Evolutionary conservation across 2,797 vertebrate species (phyloP).

Genomic region (Dryobates pubescens): DNA sequence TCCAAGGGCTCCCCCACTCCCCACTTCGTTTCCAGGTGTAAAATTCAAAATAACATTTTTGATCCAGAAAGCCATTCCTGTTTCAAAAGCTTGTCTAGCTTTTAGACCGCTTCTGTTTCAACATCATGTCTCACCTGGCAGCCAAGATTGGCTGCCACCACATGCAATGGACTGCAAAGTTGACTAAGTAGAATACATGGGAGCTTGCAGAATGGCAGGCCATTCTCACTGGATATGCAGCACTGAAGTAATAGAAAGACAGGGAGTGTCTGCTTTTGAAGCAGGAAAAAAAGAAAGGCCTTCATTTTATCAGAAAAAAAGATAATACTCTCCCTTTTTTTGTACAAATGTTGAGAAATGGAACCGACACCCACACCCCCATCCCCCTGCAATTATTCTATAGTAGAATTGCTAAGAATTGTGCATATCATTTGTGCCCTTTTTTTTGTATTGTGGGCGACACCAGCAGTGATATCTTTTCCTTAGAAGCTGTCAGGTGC

Average conservation of each 20-base stretch:
- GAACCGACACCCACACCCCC: not conserved
- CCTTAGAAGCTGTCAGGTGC: not conserved
- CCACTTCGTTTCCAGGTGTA: constrained; percentile 41
- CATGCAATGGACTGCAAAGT: constrained; percentile 49
- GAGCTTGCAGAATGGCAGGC: constrained; percentile 1
- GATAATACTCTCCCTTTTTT: not conserved
- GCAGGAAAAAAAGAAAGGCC: not conserved
- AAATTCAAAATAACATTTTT: constrained; percentile 49
- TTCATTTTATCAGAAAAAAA: constrained; percentile 18
- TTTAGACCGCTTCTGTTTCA: constrained; percentile 14
- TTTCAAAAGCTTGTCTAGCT: constrained; percentile 38
- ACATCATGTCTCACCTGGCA: constrained; percentile 57
- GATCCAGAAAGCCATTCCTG: constrained; percentile 24
- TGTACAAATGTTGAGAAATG: not conserved
- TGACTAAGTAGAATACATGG: constrained; percentile 35
- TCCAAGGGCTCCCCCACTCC: not conserved
- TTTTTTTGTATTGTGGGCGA: not conserved
- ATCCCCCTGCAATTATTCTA: not conserved
- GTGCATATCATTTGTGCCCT: not conserved
- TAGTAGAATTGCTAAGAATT: not conserved
- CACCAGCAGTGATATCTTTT: not conserved
- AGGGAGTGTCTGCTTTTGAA: constrained; percentile 7
- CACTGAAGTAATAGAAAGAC: not conserved
- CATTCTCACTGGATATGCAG: not conserved
- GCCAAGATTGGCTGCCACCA: constrained; percentile 40